Conservation (phyloP, 35 echinoderm and acorn worm species). For the Strongylocentrotus purpuratus region DNA sequence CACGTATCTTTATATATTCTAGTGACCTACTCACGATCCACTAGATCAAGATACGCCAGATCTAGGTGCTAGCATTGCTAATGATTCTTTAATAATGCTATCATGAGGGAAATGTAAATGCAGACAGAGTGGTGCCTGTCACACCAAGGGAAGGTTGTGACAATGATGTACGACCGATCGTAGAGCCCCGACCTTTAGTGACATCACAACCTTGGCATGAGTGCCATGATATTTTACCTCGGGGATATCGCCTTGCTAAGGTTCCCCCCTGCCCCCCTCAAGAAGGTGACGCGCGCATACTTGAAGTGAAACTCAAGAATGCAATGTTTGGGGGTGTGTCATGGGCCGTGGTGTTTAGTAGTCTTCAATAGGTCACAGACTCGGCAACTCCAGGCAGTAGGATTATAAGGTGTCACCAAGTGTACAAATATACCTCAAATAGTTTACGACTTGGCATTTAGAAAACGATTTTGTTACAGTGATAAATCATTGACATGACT, state of each 20-base stretch:
- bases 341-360: not conserved
- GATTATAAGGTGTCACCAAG: no score
- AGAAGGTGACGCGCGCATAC: not conserved
- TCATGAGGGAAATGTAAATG: no score
- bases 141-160: not conserved
- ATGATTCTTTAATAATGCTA: no score
- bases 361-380: not conserved
- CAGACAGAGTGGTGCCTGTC: not conserved
- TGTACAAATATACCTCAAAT: no score
- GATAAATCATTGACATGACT: no score
- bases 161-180: not conserved
- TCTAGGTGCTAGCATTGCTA: no score
- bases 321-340: slow-evolving; percentile 3
- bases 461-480: no score
- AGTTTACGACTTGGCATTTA: no score
- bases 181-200: not conserved
- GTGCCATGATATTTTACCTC: not conserved
- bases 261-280: not conserved
- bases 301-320: not conserved
- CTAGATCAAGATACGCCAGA: no score
- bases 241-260: not conserved
- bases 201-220: not conserved
- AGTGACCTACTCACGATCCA: no score
- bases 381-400: no score
- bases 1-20: no score